phyloP scores from a whole-genome alignment of 37 sponge, comb jelly and placozoan species.

The Haliclona indistincta region DNA sequence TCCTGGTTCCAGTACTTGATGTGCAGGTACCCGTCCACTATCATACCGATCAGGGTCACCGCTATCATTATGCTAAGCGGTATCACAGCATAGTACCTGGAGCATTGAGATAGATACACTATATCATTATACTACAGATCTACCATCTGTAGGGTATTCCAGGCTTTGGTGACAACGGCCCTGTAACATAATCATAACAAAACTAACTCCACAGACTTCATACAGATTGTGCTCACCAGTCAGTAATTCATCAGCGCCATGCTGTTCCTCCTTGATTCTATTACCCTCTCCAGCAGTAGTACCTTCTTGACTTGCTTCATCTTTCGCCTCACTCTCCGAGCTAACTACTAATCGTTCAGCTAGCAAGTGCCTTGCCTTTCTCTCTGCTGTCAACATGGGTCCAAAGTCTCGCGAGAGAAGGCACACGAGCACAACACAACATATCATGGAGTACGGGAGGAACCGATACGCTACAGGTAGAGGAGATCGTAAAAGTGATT shows the following conservation, averaged over 20 bases:
- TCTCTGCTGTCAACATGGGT: slow-evolving; percentile 37
- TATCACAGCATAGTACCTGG: slow-evolving; percentile 49
- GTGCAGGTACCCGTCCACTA: slow-evolving; percentile 38
- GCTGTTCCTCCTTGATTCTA: no score
- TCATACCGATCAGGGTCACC: slow-evolving; percentile 38
- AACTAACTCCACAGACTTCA: no score
- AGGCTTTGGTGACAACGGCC: slow-evolving; percentile 45
- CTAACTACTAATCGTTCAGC: no score
- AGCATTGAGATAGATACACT: no score
- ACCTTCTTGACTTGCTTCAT: no score
- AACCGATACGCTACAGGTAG: slow-evolving; percentile 55
- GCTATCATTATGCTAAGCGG: slow-evolving; percentile 25
- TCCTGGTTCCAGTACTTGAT: no score
- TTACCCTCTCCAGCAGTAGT: no score
- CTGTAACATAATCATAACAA: no score
- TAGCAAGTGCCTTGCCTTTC: no score
- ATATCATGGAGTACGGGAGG: slow-evolving; percentile 38
- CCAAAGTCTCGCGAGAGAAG: slow-evolving; percentile 43
- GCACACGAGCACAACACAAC: slow-evolving; percentile 15
- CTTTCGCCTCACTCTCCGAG: neutral
- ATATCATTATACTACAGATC: no score
- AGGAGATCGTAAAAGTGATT: no score
- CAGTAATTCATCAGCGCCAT: neutral
- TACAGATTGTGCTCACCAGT: neutral
- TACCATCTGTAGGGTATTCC: slow-evolving; percentile 49